Evolutionary conservation across 1,140 invertebrate species (phyloP), one percentile per base, ranked within the genome.

Genomic region (Drosophila kikkawai): DNA sequence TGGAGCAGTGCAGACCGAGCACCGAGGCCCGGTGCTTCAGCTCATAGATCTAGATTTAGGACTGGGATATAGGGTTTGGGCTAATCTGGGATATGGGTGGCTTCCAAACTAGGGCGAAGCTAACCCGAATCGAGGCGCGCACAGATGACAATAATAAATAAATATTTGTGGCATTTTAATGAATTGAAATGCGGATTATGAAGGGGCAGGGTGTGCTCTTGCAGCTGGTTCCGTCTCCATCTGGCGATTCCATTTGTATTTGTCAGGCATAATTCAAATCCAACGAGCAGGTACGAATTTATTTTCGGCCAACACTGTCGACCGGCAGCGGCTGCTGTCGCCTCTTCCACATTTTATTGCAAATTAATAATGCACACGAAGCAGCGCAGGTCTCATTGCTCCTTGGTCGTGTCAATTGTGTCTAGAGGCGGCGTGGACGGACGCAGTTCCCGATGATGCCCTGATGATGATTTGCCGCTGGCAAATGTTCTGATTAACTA

Each of bases 401-500:
- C 79, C 66, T 71, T 76, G 76, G 75, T 56, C 63, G 60, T 87
- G 83, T 90, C 85, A 87, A 87, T 87, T 87, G 83, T 88, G 85
- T 84, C 80, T 80, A 73, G 76, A 34, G 66, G 61, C 65, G 69
- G 37, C 70, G 75, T 53, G 67, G 68, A 63, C 60, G 67, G 68
- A 63, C 60, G 61, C 58, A 44, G 44, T 53, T 66, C 59, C 68
- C 75, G 71, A 66, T 66, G 60, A 37, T 19, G 64, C 29, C 82
- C 80, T 68, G 82, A 81, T 74, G 68, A 70, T 61, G 82, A 75
- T 67, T 75, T 65, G 64, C 73, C 59, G 83, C 69, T 78, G 77
- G 80, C 84, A 84, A 88, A 88, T 90, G 83, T 88, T 88, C 80
- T 88, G 84, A 88, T 90, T 88, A 88, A 88, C 85, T 88, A 90